Evolutionary conservation across 2,113 vertebrate species (phyloP).

Genomic region (Bambusicola thoracicus): DNA sequence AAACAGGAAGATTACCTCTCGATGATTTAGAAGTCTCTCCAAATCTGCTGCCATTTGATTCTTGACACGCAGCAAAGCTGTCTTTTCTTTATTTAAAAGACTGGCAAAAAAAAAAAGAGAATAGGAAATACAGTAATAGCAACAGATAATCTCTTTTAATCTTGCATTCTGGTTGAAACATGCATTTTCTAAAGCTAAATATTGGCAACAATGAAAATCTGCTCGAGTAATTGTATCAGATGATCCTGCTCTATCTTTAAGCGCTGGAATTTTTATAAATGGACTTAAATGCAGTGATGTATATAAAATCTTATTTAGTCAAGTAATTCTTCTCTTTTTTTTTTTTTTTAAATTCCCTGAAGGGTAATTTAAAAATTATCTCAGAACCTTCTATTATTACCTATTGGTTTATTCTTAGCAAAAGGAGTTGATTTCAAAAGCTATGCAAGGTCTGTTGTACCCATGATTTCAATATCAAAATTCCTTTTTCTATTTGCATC

Average conservation of each 20-base stretch:
- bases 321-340: background rate
- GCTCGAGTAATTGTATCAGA: slow-evolving; percentile 44
- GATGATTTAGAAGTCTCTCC: slow-evolving; percentile 93
- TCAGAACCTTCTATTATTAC: background rate
- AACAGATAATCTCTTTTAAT: slow-evolving; percentile 70
- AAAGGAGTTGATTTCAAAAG: background rate
- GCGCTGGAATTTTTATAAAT: background rate
- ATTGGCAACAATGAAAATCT: slow-evolving; percentile 34
- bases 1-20: slow-evolving; percentile 86
- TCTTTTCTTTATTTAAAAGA: slow-evolving; percentile 90
- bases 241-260: slow-evolving; percentile 14
- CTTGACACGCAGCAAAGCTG: slow-evolving; percentile 87
- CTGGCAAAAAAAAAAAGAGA: slow-evolving; percentile 76
- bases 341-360: background rate
- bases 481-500: background rate
- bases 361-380: background rate
- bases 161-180: slow-evolving; percentile 54
- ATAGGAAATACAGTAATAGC: slow-evolving; percentile 63
- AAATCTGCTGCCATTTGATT: slow-evolving; percentile 97
- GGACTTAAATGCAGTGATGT: background rate
- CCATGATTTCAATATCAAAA: background rate
- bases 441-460: background rate
- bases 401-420: background rate
- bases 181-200: slow-evolving; percentile 50
- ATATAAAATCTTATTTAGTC: background rate